Evolutionary conservation across 2,113 vertebrate species (phyloP), one percentile per base, ranked within the genome.

Genomic region (Paralichthys olivaceus): DNA sequence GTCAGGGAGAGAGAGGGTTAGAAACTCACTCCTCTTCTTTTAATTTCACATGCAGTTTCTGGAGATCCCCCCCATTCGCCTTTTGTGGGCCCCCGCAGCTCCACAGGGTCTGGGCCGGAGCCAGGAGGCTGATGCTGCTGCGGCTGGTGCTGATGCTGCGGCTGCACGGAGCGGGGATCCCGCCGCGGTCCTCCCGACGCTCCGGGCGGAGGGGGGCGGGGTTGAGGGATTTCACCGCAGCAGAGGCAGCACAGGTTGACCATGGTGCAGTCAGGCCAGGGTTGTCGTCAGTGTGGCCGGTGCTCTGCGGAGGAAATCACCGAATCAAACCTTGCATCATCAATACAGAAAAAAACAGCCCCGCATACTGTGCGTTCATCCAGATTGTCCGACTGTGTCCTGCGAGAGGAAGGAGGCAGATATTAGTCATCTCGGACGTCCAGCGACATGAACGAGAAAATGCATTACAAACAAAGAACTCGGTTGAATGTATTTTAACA

Each of bases 151-250:
- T 74, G 45, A 15, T 49, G 45, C 76, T 84, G 86, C 64, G 70
- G 84, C 79, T 76, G 63, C 72, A 75, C 73, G 75, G 82, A 71
- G 81, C 80, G 90, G 92, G 91, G 84, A 86, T 91, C 88, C 93
- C 91, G 83, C 78, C 69, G 84, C 73, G 75, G 79, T 88, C 54
- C 67, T 75, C 90, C 91, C 78, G 87, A 80, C 60, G 59, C 86
- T 13, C 60, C 54, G 72, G 89, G 72, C 76, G 59, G 59, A 86
- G 87, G 90, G 90, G 92, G 92, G 92, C 90, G 94, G 89, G 91
- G 92, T 87, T 82, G 86, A 75, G 92, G 91, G 90, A 94, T 92
- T 90, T 90, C 91, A 79, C 92, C 92, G 87, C 92, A 93, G 93
- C 93, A 93, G 63, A 94, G 92, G 72, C 90, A 92, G 85, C 90